These are phyloP conservation scores for Lottia scabra DNA, from an alignment of 2,888 invertebrate species.

Conservation along the genomic window DNA sequence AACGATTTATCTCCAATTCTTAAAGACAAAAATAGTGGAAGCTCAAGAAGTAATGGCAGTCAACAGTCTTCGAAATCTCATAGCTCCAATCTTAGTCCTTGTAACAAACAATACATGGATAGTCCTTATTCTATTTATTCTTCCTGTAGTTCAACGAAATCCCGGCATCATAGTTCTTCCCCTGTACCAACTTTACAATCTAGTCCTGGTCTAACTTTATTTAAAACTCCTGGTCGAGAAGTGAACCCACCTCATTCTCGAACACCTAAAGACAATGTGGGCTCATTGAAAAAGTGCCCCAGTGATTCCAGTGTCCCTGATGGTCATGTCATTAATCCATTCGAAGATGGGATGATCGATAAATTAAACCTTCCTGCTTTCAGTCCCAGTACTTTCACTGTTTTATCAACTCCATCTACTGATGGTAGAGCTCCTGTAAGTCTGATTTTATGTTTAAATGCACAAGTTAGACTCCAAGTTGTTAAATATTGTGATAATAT, in stretches of 20 bases:
- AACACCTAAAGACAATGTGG: background rate
- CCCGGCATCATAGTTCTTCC: too few relatives aligned
- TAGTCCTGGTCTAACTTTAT: background rate
- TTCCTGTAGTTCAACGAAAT: too few relatives aligned
- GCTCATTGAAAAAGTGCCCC: slow-evolving; percentile 9
- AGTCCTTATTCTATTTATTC: too few relatives aligned
- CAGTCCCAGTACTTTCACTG: slow-evolving; percentile 62
- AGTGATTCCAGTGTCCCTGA: slow-evolving; percentile 38
- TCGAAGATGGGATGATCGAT: slow-evolving; percentile 46
- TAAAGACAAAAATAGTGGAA: too few relatives aligned
- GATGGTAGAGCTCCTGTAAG: slow-evolving; percentile 36
- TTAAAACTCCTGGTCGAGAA: background rate
- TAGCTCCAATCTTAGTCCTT: too few relatives aligned
- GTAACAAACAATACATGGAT: too few relatives aligned
- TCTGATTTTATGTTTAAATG: background rate
- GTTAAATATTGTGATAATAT: too few relatives aligned
- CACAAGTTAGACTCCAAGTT: too few relatives aligned
- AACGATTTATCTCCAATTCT: background rate
- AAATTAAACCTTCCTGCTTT: slow-evolving; percentile 54
- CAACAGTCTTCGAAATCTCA: too few relatives aligned
- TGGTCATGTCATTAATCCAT: slow-evolving; percentile 52
- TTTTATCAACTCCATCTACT: slow-evolving; percentile 47
- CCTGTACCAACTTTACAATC: too few relatives aligned
- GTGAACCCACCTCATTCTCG: background rate
- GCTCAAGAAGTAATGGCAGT: too few relatives aligned